Percentiles rank a stretch among this genome's conserved stretches.
These are phyloP conservation scores for Sceloporus undulatus DNA, from an alignment of 2,113 vertebrate species.

Conservation along the genomic window DNA sequence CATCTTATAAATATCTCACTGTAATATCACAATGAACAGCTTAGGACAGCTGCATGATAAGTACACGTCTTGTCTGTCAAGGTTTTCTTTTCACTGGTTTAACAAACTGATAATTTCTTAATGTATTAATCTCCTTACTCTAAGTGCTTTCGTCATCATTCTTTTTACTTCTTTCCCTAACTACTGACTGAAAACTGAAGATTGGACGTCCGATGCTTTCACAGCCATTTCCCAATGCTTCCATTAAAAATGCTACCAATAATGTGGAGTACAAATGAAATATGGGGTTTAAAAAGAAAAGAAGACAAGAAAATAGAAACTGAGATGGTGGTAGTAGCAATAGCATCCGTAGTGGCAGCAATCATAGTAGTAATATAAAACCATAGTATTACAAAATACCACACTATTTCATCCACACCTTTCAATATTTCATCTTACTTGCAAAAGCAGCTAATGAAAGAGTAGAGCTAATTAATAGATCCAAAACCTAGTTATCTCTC, in stretches of 20 bases:
- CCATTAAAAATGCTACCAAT: not conserved
- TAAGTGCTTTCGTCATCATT: not conserved
- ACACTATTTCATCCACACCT: not conserved
- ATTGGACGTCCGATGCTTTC: not conserved
- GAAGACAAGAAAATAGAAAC: too few relatives aligned
- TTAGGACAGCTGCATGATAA: slow-evolving; percentile 63
- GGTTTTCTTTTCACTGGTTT: slow-evolving; percentile 60
- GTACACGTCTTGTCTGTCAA: slow-evolving; percentile 50
- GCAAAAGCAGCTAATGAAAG: not conserved
- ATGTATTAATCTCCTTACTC: slow-evolving; percentile 40
- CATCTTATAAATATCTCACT: slow-evolving; percentile 76
- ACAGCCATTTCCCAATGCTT: not conserved
- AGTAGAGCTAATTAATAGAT: not conserved
- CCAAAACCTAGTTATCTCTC: not conserved
- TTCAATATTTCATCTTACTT: not conserved
- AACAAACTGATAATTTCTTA: slow-evolving; percentile 43
- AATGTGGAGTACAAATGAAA: not conserved
- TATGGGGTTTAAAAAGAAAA: not conserved
- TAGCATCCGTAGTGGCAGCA: not conserved
- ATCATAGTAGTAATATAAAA: not conserved
- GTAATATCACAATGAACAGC: slow-evolving; percentile 58
- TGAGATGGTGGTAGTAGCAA: not conserved
- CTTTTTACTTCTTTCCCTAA: not conserved
- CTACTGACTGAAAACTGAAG: not conserved
- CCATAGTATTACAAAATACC: not conserved